These are phyloP conservation scores for Haliclystus octoradiatus DNA, from an alignment of 30 jellyfish, hydroid and myxozoan species.

Conservation along the genomic window DNA sequence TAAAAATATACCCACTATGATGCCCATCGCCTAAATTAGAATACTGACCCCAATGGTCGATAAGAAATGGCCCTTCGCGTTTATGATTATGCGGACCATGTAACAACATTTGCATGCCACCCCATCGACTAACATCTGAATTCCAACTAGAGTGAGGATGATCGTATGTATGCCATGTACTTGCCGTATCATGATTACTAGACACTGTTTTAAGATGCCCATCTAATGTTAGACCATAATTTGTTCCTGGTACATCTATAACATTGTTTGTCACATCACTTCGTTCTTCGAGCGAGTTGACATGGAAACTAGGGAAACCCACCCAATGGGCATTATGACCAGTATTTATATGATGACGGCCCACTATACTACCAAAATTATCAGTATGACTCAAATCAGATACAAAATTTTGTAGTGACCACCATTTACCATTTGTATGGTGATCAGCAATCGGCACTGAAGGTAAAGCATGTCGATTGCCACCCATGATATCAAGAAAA, in stretches of 20 bases:
- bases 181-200: slow-evolving; percentile 21
- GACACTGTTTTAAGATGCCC: slow-evolving; percentile 34
- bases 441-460: too few species aligned
- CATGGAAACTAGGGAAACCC: slow-evolving; percentile 72
- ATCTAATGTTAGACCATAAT: slow-evolving; percentile 40
- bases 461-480: background rate
- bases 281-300: slow-evolving; percentile 24
- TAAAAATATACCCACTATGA: slow-evolving; percentile 54
- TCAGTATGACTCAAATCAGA: slow-evolving; percentile 19
- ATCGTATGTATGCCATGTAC: slow-evolving; percentile 52
- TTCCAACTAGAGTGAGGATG: slow-evolving; percentile 44
- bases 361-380: slow-evolving; percentile 13
- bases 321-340: slow-evolving; percentile 57
- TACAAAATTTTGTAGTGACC: slow-evolving; percentile 36
- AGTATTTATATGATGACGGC: slow-evolving; percentile 15
- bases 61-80: slow-evolving; percentile 53
- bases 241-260: slow-evolving; percentile 38
- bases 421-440: slow-evolving; percentile 17
- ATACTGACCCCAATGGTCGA: slow-evolving; percentile 82
- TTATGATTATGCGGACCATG: slow-evolving; percentile 30
- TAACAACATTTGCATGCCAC: slow-evolving; percentile 65
- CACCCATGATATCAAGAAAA: background rate
- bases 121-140: slow-evolving; percentile 60
- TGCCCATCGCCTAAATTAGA: slow-evolving; percentile 41
- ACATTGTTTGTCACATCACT: slow-evolving; percentile 21